Evolutionary conservation across 2,888 invertebrate genomes (phyloP).

Genomic region (Hymenopus coronatus): DNA sequence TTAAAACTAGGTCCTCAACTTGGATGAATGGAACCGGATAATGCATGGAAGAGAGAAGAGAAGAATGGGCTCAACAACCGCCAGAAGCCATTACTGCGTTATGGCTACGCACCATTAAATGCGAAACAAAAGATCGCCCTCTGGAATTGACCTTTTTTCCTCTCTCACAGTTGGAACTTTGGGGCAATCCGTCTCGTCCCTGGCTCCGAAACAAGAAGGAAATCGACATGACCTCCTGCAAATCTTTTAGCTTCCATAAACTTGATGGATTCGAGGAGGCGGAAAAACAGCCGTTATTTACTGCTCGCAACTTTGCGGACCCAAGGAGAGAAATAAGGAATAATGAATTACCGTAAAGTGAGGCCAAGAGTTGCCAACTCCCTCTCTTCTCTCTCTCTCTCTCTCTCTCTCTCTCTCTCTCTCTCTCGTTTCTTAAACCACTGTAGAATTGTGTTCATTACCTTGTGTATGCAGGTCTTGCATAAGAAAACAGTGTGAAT

Average conservation of each 20-base stretch:
- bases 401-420: background rate
- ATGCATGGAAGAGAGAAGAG: background rate
- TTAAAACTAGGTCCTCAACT: background rate
- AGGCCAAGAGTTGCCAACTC: background rate
- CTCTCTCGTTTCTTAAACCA: background rate
- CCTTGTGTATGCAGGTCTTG: no score
- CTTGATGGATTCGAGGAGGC: background rate
- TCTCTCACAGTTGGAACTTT: background rate
- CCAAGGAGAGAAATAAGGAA: background rate
- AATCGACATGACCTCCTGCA: background rate
- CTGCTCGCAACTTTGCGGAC: background rate
- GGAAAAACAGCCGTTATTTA: background rate
- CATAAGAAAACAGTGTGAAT: no score
- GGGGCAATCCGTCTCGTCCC: background rate
- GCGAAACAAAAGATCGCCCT: slow-evolving; percentile 24
- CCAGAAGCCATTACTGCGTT: slow-evolving; percentile 17
- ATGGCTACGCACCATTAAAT: slow-evolving; percentile 24
- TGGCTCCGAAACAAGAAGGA: background rate
- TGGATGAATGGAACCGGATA: background rate
- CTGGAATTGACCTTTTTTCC: background rate
- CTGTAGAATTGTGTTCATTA: background rate
- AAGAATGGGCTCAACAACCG: background rate
- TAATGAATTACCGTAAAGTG: background rate
- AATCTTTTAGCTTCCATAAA: background rate
- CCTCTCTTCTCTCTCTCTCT: no score